Evolutionary conservation across 2,113 vertebrate genomes (phyloP).

Genomic region (Hippotragus niger): DNA sequence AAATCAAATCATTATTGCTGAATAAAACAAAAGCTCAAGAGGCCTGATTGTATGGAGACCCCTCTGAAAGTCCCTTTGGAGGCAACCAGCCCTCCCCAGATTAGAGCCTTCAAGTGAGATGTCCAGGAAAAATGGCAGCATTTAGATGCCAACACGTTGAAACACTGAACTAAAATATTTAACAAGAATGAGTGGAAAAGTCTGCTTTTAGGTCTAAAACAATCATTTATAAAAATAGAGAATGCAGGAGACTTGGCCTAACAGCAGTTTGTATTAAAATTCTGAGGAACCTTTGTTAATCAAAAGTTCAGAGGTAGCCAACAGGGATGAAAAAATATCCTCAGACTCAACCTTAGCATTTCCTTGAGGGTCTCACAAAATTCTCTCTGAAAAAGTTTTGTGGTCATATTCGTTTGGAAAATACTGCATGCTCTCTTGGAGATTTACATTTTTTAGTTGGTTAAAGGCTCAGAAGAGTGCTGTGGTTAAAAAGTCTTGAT

Average conservation of each 20-base stretch:
- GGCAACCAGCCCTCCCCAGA: background rate
- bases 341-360: background rate
- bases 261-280: background rate
- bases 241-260: background rate
- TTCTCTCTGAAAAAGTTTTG: background rate
- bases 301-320: background rate
- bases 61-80: background rate
- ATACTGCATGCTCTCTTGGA: background rate
- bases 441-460: background rate
- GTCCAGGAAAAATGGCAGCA: background rate
- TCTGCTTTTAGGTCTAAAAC: background rate
- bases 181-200: background rate
- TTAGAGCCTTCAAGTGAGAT: background rate
- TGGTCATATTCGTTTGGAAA: slow-evolving; percentile 25
- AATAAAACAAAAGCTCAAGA: background rate
- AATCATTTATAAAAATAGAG: slow-evolving; percentile 3
- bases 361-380: background rate
- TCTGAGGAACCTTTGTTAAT: background rate
- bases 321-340: background rate
- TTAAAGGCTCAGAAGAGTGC: slow-evolving; percentile 5
- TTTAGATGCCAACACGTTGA: background rate
- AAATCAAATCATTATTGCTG: background rate
- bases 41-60: background rate
- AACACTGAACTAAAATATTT: background rate
- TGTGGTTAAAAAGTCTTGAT: background rate